Evolutionary conservation across 2,797 vertebrate genomes (phyloP).

Genomic region (Alca torda): DNA sequence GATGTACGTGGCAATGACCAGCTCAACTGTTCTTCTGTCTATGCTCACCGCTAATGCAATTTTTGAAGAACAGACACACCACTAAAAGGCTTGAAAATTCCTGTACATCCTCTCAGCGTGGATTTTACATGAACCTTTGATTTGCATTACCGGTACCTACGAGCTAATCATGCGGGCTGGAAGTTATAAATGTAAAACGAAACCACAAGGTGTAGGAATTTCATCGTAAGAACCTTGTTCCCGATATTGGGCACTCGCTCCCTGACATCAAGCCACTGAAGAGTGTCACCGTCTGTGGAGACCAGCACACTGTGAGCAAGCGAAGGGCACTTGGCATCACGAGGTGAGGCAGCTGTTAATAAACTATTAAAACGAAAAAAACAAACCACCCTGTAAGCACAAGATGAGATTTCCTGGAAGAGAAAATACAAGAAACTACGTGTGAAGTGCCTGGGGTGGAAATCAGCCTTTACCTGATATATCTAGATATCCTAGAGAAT

Average conservation of each 20-base stretch:
- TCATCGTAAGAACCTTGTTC: not conserved
- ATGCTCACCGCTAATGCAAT: not conserved
- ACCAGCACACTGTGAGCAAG: not conserved
- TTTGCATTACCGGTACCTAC: not conserved
- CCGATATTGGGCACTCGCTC: not conserved
- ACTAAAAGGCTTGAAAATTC: not conserved
- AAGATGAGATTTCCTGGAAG: not conserved
- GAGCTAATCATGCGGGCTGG: not conserved
- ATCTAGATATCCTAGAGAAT: not conserved
- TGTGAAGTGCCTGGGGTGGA: not conserved
- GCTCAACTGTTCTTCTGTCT: not conserved
- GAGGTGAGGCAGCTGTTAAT: not conserved
- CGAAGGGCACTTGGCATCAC: not conserved
- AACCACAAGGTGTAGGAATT: not conserved
- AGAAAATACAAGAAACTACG: not conserved
- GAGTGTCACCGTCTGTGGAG: not conserved
- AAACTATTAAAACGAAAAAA: not conserved
- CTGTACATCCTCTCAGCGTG: no score
- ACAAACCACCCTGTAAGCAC: not conserved
- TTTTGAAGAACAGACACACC: not conserved
- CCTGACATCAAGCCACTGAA: not conserved
- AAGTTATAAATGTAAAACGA: not conserved
- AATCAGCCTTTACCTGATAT: not conserved
- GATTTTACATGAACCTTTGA: not conserved
- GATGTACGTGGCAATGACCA: not conserved